These are phyloP conservation scores for Stegodyphus dumicola DNA, from an alignment of 1,140 invertebrate genomes.

Conservation along the genomic window DNA sequence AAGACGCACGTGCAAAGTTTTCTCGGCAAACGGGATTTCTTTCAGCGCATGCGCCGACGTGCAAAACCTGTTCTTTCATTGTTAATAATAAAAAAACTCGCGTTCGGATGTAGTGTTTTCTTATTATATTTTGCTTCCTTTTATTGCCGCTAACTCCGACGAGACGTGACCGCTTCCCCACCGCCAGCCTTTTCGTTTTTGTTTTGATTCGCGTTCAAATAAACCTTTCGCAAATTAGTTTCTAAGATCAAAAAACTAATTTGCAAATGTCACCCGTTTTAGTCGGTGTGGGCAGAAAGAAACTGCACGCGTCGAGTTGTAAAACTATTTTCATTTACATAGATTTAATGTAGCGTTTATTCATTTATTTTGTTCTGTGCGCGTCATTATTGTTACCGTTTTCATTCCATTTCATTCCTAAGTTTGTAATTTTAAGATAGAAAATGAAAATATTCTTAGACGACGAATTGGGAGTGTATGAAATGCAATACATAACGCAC, in stretches of 20 bases:
- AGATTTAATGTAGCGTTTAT: too few species aligned
- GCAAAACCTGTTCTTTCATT: neutral
- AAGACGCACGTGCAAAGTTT: conserved; percentile 41
- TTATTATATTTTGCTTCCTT: conserved; percentile 4
- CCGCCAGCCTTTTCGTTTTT: neutral
- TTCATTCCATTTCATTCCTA: too few species aligned
- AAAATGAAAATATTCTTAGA: too few species aligned
- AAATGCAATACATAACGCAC: too few species aligned
- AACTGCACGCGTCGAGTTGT: too few species aligned
- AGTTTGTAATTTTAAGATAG: too few species aligned
- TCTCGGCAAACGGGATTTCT: neutral
- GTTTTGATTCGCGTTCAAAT: neutral
- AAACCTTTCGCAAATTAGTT: neutral
- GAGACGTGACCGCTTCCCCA: neutral
- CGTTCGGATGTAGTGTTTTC: neutral
- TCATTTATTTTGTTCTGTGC: too few species aligned
- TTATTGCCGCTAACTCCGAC: neutral
- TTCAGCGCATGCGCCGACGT: neutral
- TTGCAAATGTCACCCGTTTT: neutral
- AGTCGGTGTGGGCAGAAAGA: neutral
- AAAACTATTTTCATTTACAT: too few species aligned
- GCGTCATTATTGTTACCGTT: too few species aligned
- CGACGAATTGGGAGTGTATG: too few species aligned
- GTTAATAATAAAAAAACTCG: neutral
- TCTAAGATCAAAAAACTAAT: neutral